A percentile compares a stretch with the other conserved stretches of the same genome.
These are phyloP conservation scores for Danio albolineatus DNA, from an alignment of 2,797 vertebrate genomes.

Conservation along the genomic window DNA sequence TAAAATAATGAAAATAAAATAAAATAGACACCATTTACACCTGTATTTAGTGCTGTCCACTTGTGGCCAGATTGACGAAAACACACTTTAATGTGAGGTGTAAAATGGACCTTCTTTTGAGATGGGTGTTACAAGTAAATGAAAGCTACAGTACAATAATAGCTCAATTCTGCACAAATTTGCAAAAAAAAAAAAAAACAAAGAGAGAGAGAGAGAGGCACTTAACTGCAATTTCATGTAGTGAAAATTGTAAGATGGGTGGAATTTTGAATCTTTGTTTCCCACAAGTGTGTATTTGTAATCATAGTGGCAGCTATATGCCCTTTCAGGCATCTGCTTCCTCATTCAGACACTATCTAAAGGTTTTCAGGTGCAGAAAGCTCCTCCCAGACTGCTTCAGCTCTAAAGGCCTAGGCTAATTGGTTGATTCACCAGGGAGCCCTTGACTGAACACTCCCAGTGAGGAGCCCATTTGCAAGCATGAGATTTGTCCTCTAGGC, in stretches of 20 bases:
- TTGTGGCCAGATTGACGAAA: too few relatives aligned
- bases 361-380: neutral
- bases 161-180: too few relatives aligned
- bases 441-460: neutral
- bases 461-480: constrained; percentile 13
- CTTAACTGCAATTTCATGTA: neutral
- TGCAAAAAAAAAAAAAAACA: too few relatives aligned
- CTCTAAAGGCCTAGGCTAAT: neutral
- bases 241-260: neutral
- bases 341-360: neutral
- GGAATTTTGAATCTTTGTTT: too few relatives aligned
- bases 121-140: too few relatives aligned
- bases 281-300: neutral
- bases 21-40: too few relatives aligned
- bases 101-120: too few relatives aligned
- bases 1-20: too few relatives aligned
- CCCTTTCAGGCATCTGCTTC: neutral
- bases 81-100: too few relatives aligned
- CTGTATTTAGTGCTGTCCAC: too few relatives aligned
- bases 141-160: too few relatives aligned
- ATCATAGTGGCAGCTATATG: neutral
- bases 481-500: neutral
- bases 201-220: too few relatives aligned
- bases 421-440: neutral
- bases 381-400: neutral